Percentiles rank a stretch among this genome's conserved stretches.
Evolutionary conservation across 1,140 invertebrate species (phyloP).

Genomic region (Psilanteris sp.): DNA sequence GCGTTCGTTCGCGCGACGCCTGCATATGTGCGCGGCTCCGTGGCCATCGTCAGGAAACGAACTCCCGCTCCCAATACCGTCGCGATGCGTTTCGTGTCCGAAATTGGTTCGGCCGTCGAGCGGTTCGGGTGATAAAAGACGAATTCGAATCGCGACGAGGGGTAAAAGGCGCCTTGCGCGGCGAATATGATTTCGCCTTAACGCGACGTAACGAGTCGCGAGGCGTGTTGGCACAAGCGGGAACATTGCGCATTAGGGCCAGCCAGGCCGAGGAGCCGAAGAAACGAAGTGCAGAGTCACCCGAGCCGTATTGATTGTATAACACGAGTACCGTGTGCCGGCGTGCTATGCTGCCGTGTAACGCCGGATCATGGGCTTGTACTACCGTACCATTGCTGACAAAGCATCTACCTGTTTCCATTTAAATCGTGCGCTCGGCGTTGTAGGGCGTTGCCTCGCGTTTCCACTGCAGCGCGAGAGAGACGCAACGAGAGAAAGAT

Average conservation of each 20-base stretch:
- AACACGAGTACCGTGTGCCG: constrained; percentile 58
- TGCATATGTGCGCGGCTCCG: too few relatives aligned
- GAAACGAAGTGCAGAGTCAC: constrained; percentile 65
- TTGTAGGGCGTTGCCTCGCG: constrained; percentile 59
- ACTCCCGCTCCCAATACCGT: too few relatives aligned
- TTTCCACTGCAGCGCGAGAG: too few relatives aligned
- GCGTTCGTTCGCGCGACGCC: too few relatives aligned
- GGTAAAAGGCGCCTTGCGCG: constrained; percentile 15
- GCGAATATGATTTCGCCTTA: constrained; percentile 30
- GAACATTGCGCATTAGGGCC: constrained; percentile 61
- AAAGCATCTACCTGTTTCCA: constrained; percentile 71
- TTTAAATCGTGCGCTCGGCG: constrained; percentile 68
- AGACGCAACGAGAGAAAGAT: too few relatives aligned
- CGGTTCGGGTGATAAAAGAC: too few relatives aligned
- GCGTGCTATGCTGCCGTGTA: constrained; percentile 58
- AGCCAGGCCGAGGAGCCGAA: constrained; percentile 41
- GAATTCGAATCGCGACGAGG: too few relatives aligned
- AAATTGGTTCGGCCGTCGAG: too few relatives aligned
- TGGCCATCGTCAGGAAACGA: too few relatives aligned
- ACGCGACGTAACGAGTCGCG: constrained; percentile 12
- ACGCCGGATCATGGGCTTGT: constrained; percentile 62
- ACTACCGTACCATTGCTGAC: constrained; percentile 66
- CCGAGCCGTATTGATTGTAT: constrained; percentile 67
- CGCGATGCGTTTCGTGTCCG: too few relatives aligned
- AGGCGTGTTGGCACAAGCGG: constrained; percentile 51